Conservation (phyloP, 2,113 vertebrate species). For the Dasyprocta punctata region DNA sequence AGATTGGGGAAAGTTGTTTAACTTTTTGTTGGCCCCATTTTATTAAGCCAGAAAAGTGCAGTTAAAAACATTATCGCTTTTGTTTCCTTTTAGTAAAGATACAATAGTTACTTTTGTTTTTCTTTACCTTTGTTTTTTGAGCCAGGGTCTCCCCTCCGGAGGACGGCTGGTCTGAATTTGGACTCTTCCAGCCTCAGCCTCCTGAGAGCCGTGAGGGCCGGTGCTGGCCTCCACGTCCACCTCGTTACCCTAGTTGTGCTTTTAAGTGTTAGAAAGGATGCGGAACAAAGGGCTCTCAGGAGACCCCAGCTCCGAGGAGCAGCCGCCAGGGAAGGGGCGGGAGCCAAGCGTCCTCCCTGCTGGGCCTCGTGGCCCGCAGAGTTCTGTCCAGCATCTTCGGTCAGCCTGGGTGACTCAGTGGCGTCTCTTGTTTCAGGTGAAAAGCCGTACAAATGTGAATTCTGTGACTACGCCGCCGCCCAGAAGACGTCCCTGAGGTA, state of each 20-base stretch:
- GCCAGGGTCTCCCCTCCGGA: no score
- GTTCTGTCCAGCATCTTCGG: neutral
- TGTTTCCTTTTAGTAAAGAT: neutral
- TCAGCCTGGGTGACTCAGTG: fast-evolving
- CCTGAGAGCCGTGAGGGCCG: no score
- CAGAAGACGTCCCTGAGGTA: slow-evolving; percentile 98
- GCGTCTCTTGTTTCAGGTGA: slow-evolving; percentile 90
- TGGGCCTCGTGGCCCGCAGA: neutral
- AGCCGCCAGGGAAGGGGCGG: neutral
- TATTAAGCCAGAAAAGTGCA: neutral
- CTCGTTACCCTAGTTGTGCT: neutral
- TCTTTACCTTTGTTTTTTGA: neutral
- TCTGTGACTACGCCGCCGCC: slow-evolving; percentile 97
- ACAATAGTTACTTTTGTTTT: neutral
- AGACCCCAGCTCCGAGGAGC: neutral
- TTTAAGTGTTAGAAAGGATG: neutral
- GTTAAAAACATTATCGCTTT: neutral
- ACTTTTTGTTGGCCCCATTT: neutral
- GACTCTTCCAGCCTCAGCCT: neutral
- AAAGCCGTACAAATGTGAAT: slow-evolving; percentile 97
- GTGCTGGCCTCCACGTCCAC: neutral
- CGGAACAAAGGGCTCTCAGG: neutral
- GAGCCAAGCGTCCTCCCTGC: fast-evolving
- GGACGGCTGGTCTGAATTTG: neutral
- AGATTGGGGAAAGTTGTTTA: neutral